phyloP scores from a whole-genome alignment of 2,113 vertebrate genomes.

The Salvelinus alpinus region DNA sequence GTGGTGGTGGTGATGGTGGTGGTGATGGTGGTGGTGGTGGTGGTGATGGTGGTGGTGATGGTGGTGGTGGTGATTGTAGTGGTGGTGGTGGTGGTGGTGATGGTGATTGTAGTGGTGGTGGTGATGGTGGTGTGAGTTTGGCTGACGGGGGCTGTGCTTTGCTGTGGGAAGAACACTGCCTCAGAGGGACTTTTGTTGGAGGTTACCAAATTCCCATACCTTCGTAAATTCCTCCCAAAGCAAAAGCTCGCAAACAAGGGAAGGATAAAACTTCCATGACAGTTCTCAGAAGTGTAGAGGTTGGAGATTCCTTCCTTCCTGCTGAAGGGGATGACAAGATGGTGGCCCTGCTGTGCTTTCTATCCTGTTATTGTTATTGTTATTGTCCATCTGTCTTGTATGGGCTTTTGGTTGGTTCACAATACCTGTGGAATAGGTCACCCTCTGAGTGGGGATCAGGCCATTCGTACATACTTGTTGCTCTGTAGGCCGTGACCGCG shows the following conservation, averaged over 20 bases:
- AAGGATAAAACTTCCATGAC: constrained; percentile 1
- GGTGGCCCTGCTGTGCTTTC: constrained; percentile 7
- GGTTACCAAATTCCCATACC: constrained; percentile 31
- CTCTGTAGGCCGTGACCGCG: constrained; percentile 66
- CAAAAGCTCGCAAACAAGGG: constrained; percentile 3
- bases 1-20: constrained; percentile 22
- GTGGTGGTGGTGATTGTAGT: constrained; percentile 48
- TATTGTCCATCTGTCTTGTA: constrained; percentile 36
- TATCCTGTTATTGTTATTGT: constrained; percentile 31
- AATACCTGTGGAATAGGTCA: constrained; percentile 13
- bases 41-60: constrained; percentile 45
- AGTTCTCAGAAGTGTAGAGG: constrained; percentile 15
- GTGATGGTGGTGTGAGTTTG: neutral
- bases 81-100: constrained; percentile 51
- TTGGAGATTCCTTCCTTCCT: constrained; percentile 30
- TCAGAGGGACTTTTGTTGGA: constrained; percentile 25
- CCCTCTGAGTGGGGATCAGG: constrained; percentile 26
- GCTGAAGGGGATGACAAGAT: constrained; percentile 17
- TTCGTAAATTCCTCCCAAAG: constrained; percentile 10
- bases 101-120: constrained; percentile 22
- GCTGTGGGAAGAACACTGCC: constrained; percentile 36
- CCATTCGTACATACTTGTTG: constrained; percentile 52
- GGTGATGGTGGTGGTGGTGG: constrained; percentile 1
- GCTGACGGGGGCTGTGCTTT: constrained; percentile 9
- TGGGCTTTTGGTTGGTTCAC: constrained; percentile 2